Conservation (phyloP, 2,888 invertebrate genomes). For the Himalopsyche anomala region DNA sequence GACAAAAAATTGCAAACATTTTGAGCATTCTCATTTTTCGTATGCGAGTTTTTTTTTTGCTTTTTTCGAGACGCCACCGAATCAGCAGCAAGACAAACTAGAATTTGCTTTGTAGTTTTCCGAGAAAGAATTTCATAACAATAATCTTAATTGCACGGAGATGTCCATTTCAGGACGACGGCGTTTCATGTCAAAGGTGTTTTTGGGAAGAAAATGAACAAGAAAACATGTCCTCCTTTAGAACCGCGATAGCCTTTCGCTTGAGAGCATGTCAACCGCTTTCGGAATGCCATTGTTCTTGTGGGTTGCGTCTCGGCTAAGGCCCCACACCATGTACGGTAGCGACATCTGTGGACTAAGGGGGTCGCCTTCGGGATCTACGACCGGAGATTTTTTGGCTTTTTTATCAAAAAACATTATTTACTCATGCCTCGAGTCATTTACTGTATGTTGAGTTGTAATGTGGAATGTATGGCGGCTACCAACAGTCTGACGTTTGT, state of each 20-base stretch:
- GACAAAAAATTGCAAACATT: no score
- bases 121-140: constrained; percentile 19
- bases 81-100: background rate
- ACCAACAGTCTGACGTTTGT: no score
- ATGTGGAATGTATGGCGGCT: background rate
- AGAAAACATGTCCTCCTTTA: constrained; percentile 11
- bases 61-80: no score
- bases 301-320: constrained; percentile 51
- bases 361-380: constrained; percentile 28
- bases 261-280: constrained; percentile 24
- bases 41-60: no score
- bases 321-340: constrained; percentile 56
- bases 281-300: constrained; percentile 61
- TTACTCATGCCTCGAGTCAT: background rate
- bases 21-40: no score
- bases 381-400: constrained; percentile 19
- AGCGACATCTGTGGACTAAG: constrained; percentile 50
- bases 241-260: constrained; percentile 24
- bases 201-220: constrained; percentile 30
- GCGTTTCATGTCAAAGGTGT: constrained; percentile 30
- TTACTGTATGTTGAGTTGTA: background rate
- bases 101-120: background rate
- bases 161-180: constrained; percentile 26
- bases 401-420: background rate
- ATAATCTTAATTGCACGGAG: constrained; percentile 29